Conservation (phyloP, 2,797 vertebrate genomes). For the Syndactyla subalaris region DNA sequence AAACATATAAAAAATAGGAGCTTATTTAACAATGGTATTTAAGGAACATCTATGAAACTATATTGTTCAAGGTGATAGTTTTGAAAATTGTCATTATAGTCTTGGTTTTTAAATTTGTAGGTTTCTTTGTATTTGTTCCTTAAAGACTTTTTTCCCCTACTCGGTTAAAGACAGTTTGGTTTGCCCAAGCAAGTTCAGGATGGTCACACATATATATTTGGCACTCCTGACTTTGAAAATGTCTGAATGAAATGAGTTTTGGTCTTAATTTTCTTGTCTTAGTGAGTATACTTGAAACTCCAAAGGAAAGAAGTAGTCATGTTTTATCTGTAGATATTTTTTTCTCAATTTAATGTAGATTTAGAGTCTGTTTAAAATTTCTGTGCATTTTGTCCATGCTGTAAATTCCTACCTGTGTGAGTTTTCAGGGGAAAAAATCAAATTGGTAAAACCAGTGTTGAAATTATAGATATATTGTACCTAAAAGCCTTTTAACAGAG, state of each 20-base stretch:
- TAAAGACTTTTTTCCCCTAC: background rate
- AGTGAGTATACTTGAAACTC: background rate
- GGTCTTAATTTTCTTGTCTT: background rate
- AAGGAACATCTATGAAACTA: background rate
- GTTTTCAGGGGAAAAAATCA: background rate
- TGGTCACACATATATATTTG: background rate
- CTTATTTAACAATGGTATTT: background rate
- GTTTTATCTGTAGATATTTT: background rate
- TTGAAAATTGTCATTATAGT: background rate
- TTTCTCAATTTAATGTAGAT: background rate
- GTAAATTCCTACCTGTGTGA: background rate
- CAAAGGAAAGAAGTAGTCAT: background rate
- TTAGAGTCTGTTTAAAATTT: background rate
- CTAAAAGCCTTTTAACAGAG: background rate
- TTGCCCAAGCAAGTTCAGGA: background rate
- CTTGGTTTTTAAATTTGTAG: rapidly evolving
- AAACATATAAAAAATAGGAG: rapidly evolving
- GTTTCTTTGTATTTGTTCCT: background rate
- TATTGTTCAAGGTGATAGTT: background rate
- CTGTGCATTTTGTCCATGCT: background rate
- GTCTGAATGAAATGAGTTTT: background rate
- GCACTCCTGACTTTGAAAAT: background rate
- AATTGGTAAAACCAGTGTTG: background rate
- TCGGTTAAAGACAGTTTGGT: background rate
- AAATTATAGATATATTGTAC: background rate